Base-by-base conservation (phyloP, 2,113 vertebrate species). In the Tyrannus savana region DNA sequence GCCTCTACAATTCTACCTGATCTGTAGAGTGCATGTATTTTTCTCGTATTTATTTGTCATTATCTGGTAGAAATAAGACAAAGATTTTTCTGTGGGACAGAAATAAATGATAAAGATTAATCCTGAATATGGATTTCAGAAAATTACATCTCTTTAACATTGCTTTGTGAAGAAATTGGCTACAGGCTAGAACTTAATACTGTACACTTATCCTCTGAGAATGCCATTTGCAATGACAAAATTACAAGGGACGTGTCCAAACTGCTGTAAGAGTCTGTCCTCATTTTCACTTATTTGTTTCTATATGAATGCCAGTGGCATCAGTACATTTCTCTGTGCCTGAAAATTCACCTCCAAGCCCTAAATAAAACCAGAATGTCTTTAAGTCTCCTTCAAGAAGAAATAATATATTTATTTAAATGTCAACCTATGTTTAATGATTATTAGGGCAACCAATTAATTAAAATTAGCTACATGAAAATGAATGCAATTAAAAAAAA, bases 401-500 rank as follows among this genome's bases (percentile, higher is more conserved):
- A 59, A 89, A 82, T 88, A 62, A 76, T 78, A 33, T 87, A 93
- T 93, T 76, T 91, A 78, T 90, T 95, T 91, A 72, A 84, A 41
- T 90, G 50, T 72, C 55, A 64, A 41, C 82, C 35, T 5, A 2
- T 91, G n/a, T 69, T 96, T 80, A 93, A 94, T 68, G 58, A 89
- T 84, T 89, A 87, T 91, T 93, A 89, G 42, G 77, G 30, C 39
- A 66, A 69, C 35, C 44, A 79, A 79, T 91, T 94, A 90, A 96
- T 87, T 94, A 91, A 87, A 94, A 85, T 60, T 14, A 93, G 55
- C 12, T 68, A 31, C 35, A 46, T n/a, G 58, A 76, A 95, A 91
- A 90, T 64, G 52, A 78, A 68, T 75, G 66, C 90, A 91, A 91
- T 87, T 95, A 87, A 93, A 96, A 87, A 87, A 41, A 35, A 93